A percentile compares a stretch with the other conserved stretches of the same genome.
Conservation (phyloP, 2,888 invertebrate genomes). For the Lissonota sp. region DNA sequence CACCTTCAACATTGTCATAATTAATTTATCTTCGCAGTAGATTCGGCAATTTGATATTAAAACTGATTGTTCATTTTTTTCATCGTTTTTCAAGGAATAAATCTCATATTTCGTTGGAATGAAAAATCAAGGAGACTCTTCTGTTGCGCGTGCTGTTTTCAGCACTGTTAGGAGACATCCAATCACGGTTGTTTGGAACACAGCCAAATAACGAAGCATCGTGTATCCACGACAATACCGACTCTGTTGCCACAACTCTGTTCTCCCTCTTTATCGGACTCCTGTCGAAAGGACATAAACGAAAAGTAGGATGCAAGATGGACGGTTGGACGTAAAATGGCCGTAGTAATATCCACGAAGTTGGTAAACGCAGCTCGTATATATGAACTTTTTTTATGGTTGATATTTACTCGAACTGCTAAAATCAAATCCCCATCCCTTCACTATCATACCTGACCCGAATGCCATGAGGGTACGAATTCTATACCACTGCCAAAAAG, state of each 20-base stretch:
- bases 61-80: no score
- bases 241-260: conserved; percentile 18
- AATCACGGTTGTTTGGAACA: conserved; percentile 61
- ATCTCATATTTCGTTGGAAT: neutral
- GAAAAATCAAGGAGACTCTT: conserved; percentile 14
- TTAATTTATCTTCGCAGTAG: no score
- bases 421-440: conserved; percentile 57
- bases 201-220: conserved; percentile 51
- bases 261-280: conserved; percentile 1
- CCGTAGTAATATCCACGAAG: conserved; percentile 51
- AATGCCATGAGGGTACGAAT: conserved; percentile 46
- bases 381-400: conserved; percentile 47
- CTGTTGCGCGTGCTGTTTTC: conserved; percentile 21
- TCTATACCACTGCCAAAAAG: neutral
- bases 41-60: no score
- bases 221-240: conserved; percentile 27
- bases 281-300: conserved; percentile 10
- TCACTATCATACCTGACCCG: conserved; percentile 62
- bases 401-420: conserved; percentile 62
- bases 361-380: conserved; percentile 63
- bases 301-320: conserved; percentile 6
- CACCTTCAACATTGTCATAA: no score
- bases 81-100: no score
- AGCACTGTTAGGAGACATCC: conserved; percentile 36
- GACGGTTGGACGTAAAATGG: conserved; percentile 14